Evolutionary conservation across 1,140 invertebrate species (phyloP), one percentile per base, ranked within the genome.

Genomic region (Oedothorax gibbosus): DNA sequence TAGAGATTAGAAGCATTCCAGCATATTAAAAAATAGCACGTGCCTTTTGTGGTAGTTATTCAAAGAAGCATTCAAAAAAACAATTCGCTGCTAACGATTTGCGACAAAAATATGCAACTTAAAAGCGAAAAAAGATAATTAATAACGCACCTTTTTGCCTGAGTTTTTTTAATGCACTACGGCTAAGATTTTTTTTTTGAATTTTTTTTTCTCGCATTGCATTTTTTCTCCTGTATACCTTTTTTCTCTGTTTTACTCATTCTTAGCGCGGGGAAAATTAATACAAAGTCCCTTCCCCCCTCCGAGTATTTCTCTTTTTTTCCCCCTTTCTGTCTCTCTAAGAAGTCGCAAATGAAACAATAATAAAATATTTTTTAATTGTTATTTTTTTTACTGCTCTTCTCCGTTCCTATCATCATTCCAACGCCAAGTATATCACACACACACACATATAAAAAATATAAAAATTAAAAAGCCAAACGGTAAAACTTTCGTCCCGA

Each of bases 281-380:
- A 84, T 84, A 84, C 81, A 75, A 84, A 84, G 81, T 75, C 56
- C 69, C 57, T 53, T 76, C 54, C 21, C 21, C 18, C 76, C 68
- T 66, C 49, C 18, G 15, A 14, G 11, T 50, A 57, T 73, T 73
- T 75, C 57, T 75, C 57, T 75, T 49, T 21, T 57, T 35, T 56
- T 75, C 12, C 57, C 18, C 12, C 57, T 18, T 51, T 57, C 51
- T 51, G 51, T 66, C 64, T 57, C 56, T 18, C 10, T 10, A 18
- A 66, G 53, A 84, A 84, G 60, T 84, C 72, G 81, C 72, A 84
- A 84, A 84, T 84, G 81, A 84, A 84, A 84, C 68, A 84, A 84
- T 84, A 84, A 84, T 84, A 84, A 75, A 84, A 76, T 54, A 51
- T 82, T 82, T 82, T 73, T 73, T 72, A 56, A 64, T 82, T 64